Percentiles rank a stretch among this genome's conserved stretches.
Conservation (phyloP, 2,113 vertebrate genomes). For the Okapia johnstoni region DNA sequence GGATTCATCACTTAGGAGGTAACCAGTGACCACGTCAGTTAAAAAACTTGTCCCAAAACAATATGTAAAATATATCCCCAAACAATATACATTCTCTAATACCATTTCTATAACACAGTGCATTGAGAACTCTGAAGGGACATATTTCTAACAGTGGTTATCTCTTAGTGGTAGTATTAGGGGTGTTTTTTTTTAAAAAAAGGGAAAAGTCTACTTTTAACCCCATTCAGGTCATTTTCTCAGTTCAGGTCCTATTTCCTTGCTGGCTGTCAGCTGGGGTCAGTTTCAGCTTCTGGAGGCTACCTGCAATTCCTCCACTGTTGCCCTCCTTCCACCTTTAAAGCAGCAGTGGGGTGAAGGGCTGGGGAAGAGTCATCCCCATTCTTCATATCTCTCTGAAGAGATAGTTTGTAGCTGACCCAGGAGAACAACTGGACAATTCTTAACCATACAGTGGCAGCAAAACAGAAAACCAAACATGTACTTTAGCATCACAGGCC, state of each 20-base stretch:
- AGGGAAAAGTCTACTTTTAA: neutral
- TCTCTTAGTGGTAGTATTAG: neutral
- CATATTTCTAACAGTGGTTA: neutral
- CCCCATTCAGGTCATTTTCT: neutral
- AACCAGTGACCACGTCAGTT: neutral
- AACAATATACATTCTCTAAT: neutral
- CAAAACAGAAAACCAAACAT: neutral
- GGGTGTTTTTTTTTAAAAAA: neutral
- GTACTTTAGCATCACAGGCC: neutral
- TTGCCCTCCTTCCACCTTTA: neutral
- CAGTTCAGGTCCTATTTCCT: neutral
- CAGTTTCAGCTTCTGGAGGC: neutral
- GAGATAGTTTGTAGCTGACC: neutral
- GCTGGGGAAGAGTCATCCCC: neutral
- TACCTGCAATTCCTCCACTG: neutral
- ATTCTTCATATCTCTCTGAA: neutral
- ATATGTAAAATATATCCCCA: neutral
- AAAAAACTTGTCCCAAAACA: constrained; percentile 23
- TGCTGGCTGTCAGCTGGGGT: neutral
- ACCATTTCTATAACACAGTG: neutral
- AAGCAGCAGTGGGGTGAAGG: neutral
- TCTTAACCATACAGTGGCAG: neutral
- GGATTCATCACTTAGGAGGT: neutral
- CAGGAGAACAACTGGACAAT: neutral
- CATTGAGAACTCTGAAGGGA: neutral